Percentiles rank a stretch among this genome's conserved stretches.
Evolutionary conservation across 2,113 vertebrate genomes (phyloP).

Genomic region (Dolichotis patagonum): DNA sequence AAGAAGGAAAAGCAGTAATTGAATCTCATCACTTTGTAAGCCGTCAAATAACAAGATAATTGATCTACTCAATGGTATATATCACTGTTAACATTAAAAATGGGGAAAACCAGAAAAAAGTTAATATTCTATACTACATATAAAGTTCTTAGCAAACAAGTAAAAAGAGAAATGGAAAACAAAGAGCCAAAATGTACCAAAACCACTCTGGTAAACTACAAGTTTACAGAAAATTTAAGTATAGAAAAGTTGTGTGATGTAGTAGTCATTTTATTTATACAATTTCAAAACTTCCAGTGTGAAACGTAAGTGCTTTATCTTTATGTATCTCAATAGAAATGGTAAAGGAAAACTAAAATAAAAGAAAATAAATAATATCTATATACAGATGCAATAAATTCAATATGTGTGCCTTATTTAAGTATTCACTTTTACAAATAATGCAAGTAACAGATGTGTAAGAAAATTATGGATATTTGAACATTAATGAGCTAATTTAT

Average conservation of each 20-base stretch:
- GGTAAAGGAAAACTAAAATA: neutral
- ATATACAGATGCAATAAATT: neutral
- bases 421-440: neutral
- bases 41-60: neutral
- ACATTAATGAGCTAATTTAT: neutral
- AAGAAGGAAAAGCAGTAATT: neutral
- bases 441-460: neutral
- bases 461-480: neutral
- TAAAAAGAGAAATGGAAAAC: neutral
- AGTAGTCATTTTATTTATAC: neutral
- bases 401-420: neutral
- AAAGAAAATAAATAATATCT: neutral
- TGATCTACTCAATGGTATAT: neutral
- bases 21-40: neutral
- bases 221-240: neutral
- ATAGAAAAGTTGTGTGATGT: neutral
- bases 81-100: neutral
- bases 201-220: neutral
- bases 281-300: neutral
- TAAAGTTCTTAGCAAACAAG: neutral
- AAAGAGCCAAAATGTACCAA: neutral
- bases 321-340: neutral
- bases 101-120: neutral
- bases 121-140: neutral
- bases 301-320: neutral